These are phyloP conservation scores for Peribatodes rhomboidaria DNA, from an alignment of 2,888 invertebrate genomes.

Conservation along the genomic window DNA sequence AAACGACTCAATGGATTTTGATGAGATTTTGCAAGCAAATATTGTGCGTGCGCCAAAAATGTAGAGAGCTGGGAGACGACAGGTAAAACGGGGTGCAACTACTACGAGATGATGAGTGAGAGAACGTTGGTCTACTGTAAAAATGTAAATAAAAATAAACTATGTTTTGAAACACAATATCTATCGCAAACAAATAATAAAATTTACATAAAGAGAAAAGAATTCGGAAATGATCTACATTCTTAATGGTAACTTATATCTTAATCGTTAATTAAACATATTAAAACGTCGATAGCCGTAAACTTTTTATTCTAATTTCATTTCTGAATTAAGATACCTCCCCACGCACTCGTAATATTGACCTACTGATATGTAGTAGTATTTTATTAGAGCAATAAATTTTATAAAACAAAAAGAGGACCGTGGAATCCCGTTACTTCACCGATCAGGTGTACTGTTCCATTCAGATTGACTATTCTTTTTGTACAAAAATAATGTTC, in stretches of 20 bases:
- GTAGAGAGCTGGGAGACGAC: neutral
- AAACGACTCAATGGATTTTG: neutral
- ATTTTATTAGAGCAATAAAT: slow-evolving; percentile 59
- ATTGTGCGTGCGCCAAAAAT: neutral
- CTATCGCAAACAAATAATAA: slow-evolving; percentile 7
- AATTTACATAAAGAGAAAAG: slow-evolving; percentile 8
- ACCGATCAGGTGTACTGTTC: slow-evolving; percentile 57
- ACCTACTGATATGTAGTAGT: slow-evolving; percentile 53
- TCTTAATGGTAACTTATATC: slow-evolving; percentile 25
- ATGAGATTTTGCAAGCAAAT: neutral
- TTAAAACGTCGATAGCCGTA: slow-evolving; percentile 41
- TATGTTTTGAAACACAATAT: slow-evolving; percentile 11
- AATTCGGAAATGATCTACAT: slow-evolving; percentile 17
- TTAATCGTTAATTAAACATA: slow-evolving; percentile 30
- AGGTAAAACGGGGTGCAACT: neutral
- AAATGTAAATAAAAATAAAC: slow-evolving; percentile 11
- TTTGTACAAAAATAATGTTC: slow-evolving; percentile 16
- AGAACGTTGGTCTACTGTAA: neutral
- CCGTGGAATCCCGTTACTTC: slow-evolving; percentile 60
- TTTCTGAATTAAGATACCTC: slow-evolving; percentile 49
- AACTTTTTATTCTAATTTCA: slow-evolving; percentile 44
- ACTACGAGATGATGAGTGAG: neutral
- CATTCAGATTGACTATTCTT: slow-evolving; percentile 32
- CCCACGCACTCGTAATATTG: slow-evolving; percentile 50
- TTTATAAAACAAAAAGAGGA: slow-evolving; percentile 60